Evolutionary conservation across 2,113 vertebrate species (phyloP), one percentile per base, ranked within the genome.

Genomic region (Tragelaphus buxtoni): DNA sequence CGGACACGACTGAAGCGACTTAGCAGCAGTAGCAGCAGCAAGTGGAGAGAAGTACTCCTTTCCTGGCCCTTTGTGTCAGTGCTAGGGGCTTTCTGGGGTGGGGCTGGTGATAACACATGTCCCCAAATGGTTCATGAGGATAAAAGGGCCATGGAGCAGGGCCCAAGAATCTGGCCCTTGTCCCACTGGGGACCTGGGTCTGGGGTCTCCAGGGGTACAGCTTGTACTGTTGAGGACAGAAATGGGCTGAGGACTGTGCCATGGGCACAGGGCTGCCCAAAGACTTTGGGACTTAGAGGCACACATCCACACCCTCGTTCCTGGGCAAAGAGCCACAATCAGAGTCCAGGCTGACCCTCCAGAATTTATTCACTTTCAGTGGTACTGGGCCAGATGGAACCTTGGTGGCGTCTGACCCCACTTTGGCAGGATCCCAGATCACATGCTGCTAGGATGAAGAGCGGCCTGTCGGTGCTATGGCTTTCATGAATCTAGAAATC

Each of bases 401-500:
- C 63, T 93, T 35, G 47, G 42, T 87, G 81, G 55, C 10, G 69
- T 24, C 45, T 9, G 16, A 28, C 26, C 49, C 22, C 45, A 18
- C 30, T 69, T 45, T 47, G 7, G 35, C 76, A 58, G 47, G 16
- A 76, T 89, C 79, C 60, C 60, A 45, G 91, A 69, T 94, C 58
- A 61, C 83, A 26, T 74, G 58, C 30, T 0, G 72, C 20, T 88
- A 42, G 42, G 53, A 35, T 18, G 3, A 56, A 47, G 11, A 90
- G 56, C 0, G 0, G 26, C 91, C 49, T 20, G 35, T 91, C 56
- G 89, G 53, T 0, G 3, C 10, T 45, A 72, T 18, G 86, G 65
- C 30, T 63, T 74, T 98, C 96, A 98, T 84, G 88, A 98, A 97
- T 97, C 98, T 98, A 89, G 56, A 96, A 45, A 90, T 30, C 14